Evolutionary conservation across 2,113 vertebrate species (phyloP), one percentile per base, ranked within the genome.

Genomic region (Craseonycteris thonglongyai): DNA sequence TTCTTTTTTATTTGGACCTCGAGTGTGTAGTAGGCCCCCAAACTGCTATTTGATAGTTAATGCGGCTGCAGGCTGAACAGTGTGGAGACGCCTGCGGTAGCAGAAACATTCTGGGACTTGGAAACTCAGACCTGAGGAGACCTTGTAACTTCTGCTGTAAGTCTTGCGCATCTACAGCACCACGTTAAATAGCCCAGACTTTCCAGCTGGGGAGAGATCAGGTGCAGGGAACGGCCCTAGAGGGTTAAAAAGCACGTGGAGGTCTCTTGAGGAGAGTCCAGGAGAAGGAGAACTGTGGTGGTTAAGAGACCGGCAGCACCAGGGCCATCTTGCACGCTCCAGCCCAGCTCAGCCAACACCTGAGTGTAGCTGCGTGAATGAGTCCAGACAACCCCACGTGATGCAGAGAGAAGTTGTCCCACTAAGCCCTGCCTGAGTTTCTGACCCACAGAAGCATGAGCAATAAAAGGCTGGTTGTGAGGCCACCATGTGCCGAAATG

Each of bases 381-480:
- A 47, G 33, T 90, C n/a, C 21, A 63, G 42, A 49, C 42, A 88
- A 35, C 15, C 21, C 19, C 58, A 75, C 5, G 49, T 58, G n/a
- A 91, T 72, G 47, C 13, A 88, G 61, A 93, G 28, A 86, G 81
- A 90, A 47, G 82, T 45, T 28, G 30, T 49, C 26, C 69, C 61
- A 47, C 15, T 91, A 28, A 69, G 30, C 51, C 65, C 80, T 93
- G 75, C 81, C 72, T 45, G 11, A 88, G 68, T 93, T 89, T 74
- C 89, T 92, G 74, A 94, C 81, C 49, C 65, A 69, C 22, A 79
- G 85, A 61, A 93, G 81, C 63, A 83, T 28, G 22, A 83, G 33
- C 35, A 93, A 79, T 90, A 81, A 92, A 75, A 76, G 38, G 51
- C 89, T 66, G 58, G 63, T 63, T 94, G 68, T 84, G 69, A 79